Evolutionary conservation across 2,113 vertebrate genomes (phyloP).

Genomic region (Prochilodus magdalenae): DNA sequence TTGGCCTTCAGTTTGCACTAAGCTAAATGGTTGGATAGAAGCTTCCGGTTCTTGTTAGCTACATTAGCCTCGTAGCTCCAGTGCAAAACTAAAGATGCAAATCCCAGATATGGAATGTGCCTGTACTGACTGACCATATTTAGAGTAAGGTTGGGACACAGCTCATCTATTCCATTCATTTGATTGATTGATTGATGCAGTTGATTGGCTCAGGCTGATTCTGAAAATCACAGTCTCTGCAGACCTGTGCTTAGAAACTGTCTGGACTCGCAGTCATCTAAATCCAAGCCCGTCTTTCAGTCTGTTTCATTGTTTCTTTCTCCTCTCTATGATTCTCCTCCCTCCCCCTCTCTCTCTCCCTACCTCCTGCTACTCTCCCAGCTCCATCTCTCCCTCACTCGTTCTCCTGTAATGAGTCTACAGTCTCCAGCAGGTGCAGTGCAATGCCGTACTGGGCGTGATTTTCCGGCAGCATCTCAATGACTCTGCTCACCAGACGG

Average conservation of each 20-base stretch:
- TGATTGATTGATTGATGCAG: neutral
- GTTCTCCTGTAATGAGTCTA: slow-evolving; percentile 79
- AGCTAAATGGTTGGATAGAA: no score
- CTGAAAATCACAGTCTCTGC: neutral
- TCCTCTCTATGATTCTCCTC: neutral
- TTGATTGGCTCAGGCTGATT: no score
- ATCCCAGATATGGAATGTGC: no score
- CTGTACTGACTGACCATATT: no score
- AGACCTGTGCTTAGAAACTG: slow-evolving; percentile 19
- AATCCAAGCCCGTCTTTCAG: neutral
- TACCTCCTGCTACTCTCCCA: slow-evolving; percentile 11
- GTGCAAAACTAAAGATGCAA: no score
- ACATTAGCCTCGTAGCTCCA: no score
- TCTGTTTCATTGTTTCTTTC: neutral
- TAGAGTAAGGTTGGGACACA: no score
- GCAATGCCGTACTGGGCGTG: slow-evolving; percentile 92
- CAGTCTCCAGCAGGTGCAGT: slow-evolving; percentile 90
- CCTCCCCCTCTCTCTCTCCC: neutral
- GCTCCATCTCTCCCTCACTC: slow-evolving; percentile 56
- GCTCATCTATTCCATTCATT: neutral
- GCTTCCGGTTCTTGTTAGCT: no score
- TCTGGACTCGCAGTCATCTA: slow-evolving; percentile 1
- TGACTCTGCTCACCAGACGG: slow-evolving; percentile 84
- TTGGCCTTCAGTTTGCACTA: no score
- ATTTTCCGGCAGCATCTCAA: slow-evolving; percentile 92